A percentile compares a stretch with the other conserved stretches of the same genome.
These are phyloP conservation scores for Emydocephalus ijimae DNA, from an alignment of 2,113 vertebrate species.

Conservation along the genomic window DNA sequence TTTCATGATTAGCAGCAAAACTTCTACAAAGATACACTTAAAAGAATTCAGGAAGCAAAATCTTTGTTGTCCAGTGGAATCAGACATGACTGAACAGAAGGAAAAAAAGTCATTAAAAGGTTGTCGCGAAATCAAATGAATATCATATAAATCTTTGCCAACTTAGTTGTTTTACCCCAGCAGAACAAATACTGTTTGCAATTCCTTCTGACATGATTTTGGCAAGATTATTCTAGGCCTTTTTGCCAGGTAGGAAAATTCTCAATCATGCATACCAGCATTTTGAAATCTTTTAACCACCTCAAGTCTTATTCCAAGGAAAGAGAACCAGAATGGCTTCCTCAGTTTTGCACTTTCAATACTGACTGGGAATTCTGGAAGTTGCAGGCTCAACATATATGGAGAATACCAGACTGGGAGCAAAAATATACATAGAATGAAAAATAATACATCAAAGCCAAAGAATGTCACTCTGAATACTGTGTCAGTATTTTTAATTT, in stretches of 20 bases:
- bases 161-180: neutral
- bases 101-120: neutral
- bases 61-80: neutral
- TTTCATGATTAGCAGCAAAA: neutral
- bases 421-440: neutral
- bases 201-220: neutral
- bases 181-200: neutral
- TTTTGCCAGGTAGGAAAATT: neutral
- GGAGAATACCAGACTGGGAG: neutral
- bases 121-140: neutral
- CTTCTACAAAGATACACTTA: neutral
- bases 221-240: neutral
- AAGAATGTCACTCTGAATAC: neutral
- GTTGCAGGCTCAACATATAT: neutral
- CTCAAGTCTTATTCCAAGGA: neutral
- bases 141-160: neutral
- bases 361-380: neutral
- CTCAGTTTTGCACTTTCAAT: neutral
- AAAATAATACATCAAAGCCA: neutral
- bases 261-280: neutral
- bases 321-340: neutral
- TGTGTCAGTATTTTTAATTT: neutral
- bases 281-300: neutral
- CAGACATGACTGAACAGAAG: neutral
- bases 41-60: neutral